Conservation (phyloP, 1,140 invertebrate species). For the Drosophila chauvacae region DNA sequence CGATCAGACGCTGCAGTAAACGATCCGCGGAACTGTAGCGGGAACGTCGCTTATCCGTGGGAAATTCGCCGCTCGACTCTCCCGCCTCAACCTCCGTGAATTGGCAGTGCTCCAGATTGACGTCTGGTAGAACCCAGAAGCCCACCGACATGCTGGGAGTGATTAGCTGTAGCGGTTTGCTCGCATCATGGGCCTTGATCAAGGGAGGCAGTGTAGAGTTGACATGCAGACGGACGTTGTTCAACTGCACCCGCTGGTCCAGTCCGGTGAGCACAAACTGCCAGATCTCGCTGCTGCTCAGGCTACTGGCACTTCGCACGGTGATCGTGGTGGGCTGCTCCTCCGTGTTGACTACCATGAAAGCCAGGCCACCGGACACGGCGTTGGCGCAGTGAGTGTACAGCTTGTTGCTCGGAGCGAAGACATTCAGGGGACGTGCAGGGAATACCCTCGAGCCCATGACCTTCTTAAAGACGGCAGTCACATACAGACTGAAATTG, state of each 20-base stretch:
- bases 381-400: slow-evolving; percentile 80
- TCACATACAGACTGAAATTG: slow-evolving; percentile 72
- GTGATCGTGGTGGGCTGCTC: slow-evolving; percentile 66
- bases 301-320: slow-evolving; percentile 55
- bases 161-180: slow-evolving; percentile 60
- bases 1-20: slow-evolving; percentile 71
- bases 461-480: slow-evolving; percentile 76
- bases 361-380: slow-evolving; percentile 73
- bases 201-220: slow-evolving; percentile 68
- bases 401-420: slow-evolving; percentile 67
- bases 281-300: slow-evolving; percentile 71
- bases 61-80: slow-evolving; percentile 36
- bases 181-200: slow-evolving; percentile 56
- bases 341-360: slow-evolving; percentile 81
- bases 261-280: slow-evolving; percentile 67
- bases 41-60: slow-evolving; percentile 19
- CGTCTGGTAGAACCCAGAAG: slow-evolving; percentile 78
- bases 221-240: slow-evolving; percentile 57
- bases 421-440: slow-evolving; percentile 62
- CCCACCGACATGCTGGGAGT: slow-evolving; percentile 76
- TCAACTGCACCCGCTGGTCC: slow-evolving; percentile 60
- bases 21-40: slow-evolving; percentile 73
- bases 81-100: slow-evolving; percentile 71
- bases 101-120: slow-evolving; percentile 77
- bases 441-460: slow-evolving; percentile 81